Percentiles rank a stretch among this genome's conserved stretches.
phyloP scores from a whole-genome alignment of 2,888 invertebrate species.

The Parthenolecanium corni region DNA sequence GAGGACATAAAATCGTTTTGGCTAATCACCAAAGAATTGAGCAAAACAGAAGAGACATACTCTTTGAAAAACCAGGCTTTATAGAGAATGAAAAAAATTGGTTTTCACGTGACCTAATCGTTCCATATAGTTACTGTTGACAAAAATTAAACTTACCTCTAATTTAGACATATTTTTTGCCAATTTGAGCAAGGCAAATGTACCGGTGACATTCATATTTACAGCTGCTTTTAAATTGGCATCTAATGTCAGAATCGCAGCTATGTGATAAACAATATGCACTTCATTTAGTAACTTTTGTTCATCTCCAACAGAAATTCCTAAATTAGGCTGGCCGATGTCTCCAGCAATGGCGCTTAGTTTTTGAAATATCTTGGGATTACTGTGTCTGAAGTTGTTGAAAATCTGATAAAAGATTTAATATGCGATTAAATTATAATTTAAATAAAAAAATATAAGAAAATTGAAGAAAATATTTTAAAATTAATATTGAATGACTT shows the following conservation, averaged over 20 bases:
- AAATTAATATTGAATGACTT: conserved; percentile 36
- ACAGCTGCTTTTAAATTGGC: conserved; percentile 78
- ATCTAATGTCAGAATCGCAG: conserved; percentile 85
- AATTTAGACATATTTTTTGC: conserved; percentile 66
- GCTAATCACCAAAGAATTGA: too few species aligned
- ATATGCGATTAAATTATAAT: not conserved
- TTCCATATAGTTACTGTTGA: too few species aligned
- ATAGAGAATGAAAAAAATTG: too few species aligned
- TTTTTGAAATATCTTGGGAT: conserved; percentile 61
- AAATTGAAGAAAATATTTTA: conserved; percentile 1
- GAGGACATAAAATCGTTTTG: too few species aligned
- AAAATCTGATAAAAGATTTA: conserved; percentile 23
- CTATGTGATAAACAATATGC: conserved; percentile 79
- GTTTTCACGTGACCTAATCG: too few species aligned
- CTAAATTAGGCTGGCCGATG: conserved; percentile 52
- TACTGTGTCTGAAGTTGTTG: conserved; percentile 46
- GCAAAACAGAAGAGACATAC: too few species aligned
- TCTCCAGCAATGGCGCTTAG: conserved; percentile 64
- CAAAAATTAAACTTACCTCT: conserved; percentile 39
- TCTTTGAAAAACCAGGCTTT: too few species aligned
- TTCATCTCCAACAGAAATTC: conserved; percentile 50
- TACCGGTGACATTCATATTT: conserved; percentile 81
- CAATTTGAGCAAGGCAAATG: conserved; percentile 63
- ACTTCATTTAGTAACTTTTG: conserved; percentile 55
- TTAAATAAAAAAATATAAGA: not conserved